A percentile compares a stretch with the other conserved stretches of the same genome.
These are phyloP conservation scores for Scaptomyza parva DNA, from an alignment of 2,888 invertebrate genomes.

Conservation along the genomic window DNA sequence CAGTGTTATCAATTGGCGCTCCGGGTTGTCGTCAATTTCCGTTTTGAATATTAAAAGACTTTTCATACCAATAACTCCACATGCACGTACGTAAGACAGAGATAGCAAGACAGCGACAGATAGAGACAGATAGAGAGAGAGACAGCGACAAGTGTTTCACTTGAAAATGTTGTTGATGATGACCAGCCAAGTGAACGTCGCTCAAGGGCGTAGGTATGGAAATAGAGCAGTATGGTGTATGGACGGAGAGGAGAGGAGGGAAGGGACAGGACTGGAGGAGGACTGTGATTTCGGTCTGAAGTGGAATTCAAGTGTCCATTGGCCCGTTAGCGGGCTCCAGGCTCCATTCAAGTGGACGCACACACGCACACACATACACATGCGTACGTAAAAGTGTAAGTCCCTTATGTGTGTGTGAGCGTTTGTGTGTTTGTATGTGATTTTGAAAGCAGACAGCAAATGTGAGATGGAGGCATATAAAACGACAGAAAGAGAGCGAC, in stretches of 20 bases:
- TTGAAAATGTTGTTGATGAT: slow-evolving; percentile 43
- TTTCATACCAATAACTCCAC: slow-evolving; percentile 33
- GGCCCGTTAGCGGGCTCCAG: slow-evolving; percentile 46
- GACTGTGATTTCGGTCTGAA: slow-evolving; percentile 47
- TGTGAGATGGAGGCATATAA: neutral
- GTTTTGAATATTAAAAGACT: slow-evolving; percentile 50
- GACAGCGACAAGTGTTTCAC: slow-evolving; percentile 19
- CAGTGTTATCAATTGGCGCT: slow-evolving; percentile 30
- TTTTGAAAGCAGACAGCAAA: neutral
- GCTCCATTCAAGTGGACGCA: slow-evolving; percentile 45
- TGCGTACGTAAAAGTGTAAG: slow-evolving; percentile 14
- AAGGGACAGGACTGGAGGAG: neutral
- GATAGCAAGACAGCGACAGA: neutral
- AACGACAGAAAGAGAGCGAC: neutral
- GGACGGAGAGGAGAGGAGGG: neutral
- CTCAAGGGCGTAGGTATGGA: neutral
- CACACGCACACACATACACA: slow-evolving; percentile 16
- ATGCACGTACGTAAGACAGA: neutral
- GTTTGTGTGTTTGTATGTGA: neutral
- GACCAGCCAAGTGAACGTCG: slow-evolving; percentile 42
- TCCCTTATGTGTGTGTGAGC: neutral
- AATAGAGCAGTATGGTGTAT: neutral
- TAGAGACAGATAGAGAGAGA: neutral
- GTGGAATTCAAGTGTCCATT: slow-evolving; percentile 52
- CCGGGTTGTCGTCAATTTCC: slow-evolving; percentile 34